These are phyloP conservation scores for Chionomys nivalis DNA, from an alignment of 2,113 vertebrate genomes.

Conservation along the genomic window DNA sequence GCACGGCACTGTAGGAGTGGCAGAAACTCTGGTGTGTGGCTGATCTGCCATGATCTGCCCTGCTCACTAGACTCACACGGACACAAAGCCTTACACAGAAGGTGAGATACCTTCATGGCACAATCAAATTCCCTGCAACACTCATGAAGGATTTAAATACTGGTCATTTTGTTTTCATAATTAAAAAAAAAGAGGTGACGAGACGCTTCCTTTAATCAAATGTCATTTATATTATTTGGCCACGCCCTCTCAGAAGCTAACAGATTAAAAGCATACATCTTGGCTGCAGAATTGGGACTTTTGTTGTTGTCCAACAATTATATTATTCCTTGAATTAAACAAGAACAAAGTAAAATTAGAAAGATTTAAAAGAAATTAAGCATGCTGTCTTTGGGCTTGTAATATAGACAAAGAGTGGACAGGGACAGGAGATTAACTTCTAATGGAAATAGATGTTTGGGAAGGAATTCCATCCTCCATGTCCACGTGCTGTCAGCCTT, in stretches of 20 bases:
- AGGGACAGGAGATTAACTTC: neutral
- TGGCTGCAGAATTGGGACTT: neutral
- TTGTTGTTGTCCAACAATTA: neutral
- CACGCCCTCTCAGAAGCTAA: slow-evolving; percentile 32
- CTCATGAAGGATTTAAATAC: neutral
- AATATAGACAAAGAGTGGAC: neutral
- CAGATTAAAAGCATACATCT: neutral
- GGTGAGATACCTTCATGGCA: neutral
- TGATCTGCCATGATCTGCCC: neutral
- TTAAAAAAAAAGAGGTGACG: neutral
- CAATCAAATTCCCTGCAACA: slow-evolving; percentile 13
- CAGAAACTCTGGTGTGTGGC: neutral
- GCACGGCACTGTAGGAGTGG: neutral
- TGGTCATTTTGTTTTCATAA: neutral
- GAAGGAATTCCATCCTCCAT: neutral
- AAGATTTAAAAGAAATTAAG: slow-evolving; percentile 32
- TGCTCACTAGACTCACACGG: neutral
- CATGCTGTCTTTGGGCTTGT: neutral
- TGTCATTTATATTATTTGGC: neutral
- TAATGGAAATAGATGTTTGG: slow-evolving; percentile 7
- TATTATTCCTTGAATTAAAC: neutral
- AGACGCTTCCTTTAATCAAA: slow-evolving; percentile 49
- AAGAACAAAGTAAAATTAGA: slow-evolving; percentile 27
- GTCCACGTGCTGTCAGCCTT: neutral
- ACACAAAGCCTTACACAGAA: neutral